Conservation (phyloP, 2,113 vertebrate species). For the Notarius lentiginosus region DNA sequence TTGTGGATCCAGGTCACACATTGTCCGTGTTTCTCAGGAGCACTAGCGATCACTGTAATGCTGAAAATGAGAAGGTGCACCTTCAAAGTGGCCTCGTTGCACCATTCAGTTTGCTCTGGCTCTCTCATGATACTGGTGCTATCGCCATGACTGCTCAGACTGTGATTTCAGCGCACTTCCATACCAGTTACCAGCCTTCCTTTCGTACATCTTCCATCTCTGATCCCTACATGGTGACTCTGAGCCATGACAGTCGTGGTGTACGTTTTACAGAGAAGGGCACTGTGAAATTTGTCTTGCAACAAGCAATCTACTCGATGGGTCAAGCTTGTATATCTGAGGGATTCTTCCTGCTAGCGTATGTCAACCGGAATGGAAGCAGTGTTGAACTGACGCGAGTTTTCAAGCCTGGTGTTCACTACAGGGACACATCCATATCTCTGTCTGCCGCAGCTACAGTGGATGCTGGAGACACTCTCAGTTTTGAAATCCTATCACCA, state of each 20-base stretch:
- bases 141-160: constrained; percentile 82
- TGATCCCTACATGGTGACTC: constrained; percentile 78
- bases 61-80: constrained; percentile 73
- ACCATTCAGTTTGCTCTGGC: constrained; percentile 81
- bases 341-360: constrained; percentile 79
- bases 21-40: constrained; percentile 76
- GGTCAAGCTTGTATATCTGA: constrained; percentile 79
- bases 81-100: constrained; percentile 69
- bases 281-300: constrained; percentile 81
- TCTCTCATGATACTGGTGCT: constrained; percentile 83
- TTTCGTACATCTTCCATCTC: constrained; percentile 80
- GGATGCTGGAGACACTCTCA: constrained; percentile 75
- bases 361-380: constrained; percentile 78
- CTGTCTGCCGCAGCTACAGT: constrained; percentile 73
- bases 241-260: constrained; percentile 78
- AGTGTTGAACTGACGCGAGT: constrained; percentile 73
- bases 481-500: constrained; percentile 81
- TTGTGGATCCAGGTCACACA: constrained; percentile 75
- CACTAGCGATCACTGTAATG: constrained; percentile 80
- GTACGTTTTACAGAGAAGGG: constrained; percentile 79
- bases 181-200: constrained; percentile 79
- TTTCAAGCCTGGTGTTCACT: constrained; percentile 83
- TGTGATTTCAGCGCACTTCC: constrained; percentile 76
- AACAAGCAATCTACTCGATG: constrained; percentile 83
- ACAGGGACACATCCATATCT: constrained; percentile 82